phyloP scores from a whole-genome alignment of 2,113 vertebrate genomes.

The Siniperca chuatsi region DNA sequence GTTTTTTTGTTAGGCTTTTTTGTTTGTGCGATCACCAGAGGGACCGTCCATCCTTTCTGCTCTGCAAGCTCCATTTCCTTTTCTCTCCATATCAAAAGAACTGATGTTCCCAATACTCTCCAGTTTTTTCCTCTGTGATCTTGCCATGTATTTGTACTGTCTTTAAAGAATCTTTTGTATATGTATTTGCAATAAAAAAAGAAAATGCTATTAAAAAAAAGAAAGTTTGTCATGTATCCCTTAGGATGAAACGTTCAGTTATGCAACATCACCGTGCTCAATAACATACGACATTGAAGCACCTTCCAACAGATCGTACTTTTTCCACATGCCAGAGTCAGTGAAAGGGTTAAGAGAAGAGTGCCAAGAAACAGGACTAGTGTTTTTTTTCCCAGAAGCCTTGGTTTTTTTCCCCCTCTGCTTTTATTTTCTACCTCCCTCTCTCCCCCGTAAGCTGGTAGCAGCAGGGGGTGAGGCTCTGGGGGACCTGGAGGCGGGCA shows the following conservation, averaged over 20 bases:
- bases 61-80: conserved; percentile 48
- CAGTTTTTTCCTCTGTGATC: conserved; percentile 79
- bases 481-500: conserved; percentile 26
- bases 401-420: conserved; percentile 31
- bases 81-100: conserved; percentile 57
- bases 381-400: conserved; percentile 73
- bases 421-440: conserved; percentile 56
- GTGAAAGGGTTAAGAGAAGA: conserved; percentile 65
- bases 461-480: conserved; percentile 59
- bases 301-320: not conserved
- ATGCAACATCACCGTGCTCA: not conserved
- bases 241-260: not conserved
- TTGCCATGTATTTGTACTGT: conserved; percentile 86
- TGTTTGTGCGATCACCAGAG: conserved; percentile 81
- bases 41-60: conserved; percentile 80
- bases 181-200: conserved; percentile 91
- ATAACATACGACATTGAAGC: not conserved
- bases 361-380: conserved; percentile 45
- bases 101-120: conserved; percentile 75
- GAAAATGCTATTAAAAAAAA: conserved; percentile 55
- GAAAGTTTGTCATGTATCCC: conserved; percentile 1
- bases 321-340: not conserved
- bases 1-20: conserved; percentile 16
- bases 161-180: conserved; percentile 93
- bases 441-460: conserved; percentile 65